Evolutionary conservation across 2,113 vertebrate genomes (phyloP).

Genomic region (Sebastes schlegelii): DNA sequence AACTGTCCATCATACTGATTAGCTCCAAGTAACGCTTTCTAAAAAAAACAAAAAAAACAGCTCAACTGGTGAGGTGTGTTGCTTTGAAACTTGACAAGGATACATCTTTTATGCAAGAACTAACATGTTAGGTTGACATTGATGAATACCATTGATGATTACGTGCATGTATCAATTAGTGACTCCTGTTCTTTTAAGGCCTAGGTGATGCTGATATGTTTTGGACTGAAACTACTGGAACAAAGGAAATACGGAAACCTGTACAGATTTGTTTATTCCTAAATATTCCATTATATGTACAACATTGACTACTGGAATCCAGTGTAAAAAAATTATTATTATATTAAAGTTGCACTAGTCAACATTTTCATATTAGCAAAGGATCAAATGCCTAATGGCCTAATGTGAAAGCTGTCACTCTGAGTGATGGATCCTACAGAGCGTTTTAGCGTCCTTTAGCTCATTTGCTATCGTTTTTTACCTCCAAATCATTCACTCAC

Average conservation of each 20-base stretch:
- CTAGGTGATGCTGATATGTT: not conserved
- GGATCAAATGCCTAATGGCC: not conserved
- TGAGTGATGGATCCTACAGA: not conserved
- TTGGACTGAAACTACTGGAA: not conserved
- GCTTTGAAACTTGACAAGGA: not conserved
- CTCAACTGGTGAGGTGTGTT: not conserved
- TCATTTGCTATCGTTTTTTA: not conserved
- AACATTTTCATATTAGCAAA: not conserved
- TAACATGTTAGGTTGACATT: not conserved
- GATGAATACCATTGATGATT: not conserved
- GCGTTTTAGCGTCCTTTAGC: not conserved
- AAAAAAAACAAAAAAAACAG: not conserved
- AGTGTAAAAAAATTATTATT: not conserved
- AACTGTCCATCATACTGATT: slow-evolving; percentile 16
- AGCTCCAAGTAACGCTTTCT: slow-evolving; percentile 10
- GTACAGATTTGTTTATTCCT: not conserved
- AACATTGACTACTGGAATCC: not conserved
- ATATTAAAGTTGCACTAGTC: too few species aligned
- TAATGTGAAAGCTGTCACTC: too few species aligned
- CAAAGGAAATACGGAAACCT: not conserved
- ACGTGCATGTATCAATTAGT: not conserved
- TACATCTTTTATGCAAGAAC: not conserved
- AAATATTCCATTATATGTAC: not conserved
- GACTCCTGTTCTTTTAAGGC: not conserved
- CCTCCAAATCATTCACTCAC: not conserved